Evolutionary conservation across 2,888 invertebrate genomes (phyloP).

Genomic region (Trichopria drosophilae): DNA sequence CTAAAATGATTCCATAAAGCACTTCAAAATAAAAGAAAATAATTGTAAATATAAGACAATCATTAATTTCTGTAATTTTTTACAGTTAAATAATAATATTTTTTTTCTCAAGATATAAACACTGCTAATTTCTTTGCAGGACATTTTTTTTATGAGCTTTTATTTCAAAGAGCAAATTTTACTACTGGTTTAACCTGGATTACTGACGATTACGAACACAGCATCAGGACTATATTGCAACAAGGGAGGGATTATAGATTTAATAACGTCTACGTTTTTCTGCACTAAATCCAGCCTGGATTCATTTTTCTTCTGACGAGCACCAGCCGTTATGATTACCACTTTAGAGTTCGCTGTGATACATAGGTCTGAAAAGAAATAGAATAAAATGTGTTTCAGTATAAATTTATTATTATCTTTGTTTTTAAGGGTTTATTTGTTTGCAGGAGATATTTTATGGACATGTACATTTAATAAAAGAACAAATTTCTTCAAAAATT

Average conservation of each 20-base stretch:
- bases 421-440: no score
- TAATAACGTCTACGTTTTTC: conserved; percentile 62
- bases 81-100: no score
- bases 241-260: conserved; percentile 61
- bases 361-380: conserved; percentile 56
- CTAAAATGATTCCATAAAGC: no score
- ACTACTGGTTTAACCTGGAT: conserved; percentile 57
- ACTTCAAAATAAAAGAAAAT: no score
- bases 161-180: conserved; percentile 1
- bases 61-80: no score
- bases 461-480: no score
- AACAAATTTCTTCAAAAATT: no score
- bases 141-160: conserved; percentile 1
- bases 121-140: background rate
- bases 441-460: no score
- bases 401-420: background rate
- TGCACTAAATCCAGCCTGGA: conserved; percentile 61
- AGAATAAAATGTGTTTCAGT: background rate
- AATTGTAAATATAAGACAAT: no score
- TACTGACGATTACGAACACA: conserved; percentile 62
- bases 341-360: conserved; percentile 61
- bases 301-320: conserved; percentile 62
- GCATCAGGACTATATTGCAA: conserved; percentile 63
- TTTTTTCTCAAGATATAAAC: no score
- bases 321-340: conserved; percentile 64